These are phyloP conservation scores for Acipenser ruthenus DNA, from an alignment of 2,797 vertebrate species.

Conservation along the genomic window DNA sequence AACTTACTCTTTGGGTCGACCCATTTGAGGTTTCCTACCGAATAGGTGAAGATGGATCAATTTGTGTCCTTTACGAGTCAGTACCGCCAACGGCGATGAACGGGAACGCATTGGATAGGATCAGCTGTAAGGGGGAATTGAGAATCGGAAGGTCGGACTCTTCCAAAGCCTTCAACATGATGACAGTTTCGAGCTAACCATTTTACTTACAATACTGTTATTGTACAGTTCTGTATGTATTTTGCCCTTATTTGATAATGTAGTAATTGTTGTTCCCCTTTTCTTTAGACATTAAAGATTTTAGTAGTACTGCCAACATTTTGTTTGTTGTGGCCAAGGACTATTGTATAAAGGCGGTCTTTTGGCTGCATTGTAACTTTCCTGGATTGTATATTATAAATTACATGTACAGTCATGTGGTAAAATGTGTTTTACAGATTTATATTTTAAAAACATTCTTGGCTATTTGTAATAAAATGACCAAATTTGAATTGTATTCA, in stretches of 20 bases:
- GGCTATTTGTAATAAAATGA: constrained; percentile 52
- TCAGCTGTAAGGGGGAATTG: constrained; percentile 52
- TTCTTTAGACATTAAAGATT: constrained; percentile 29
- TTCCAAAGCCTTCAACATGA: constrained; percentile 51
- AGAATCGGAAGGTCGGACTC: constrained; percentile 44
- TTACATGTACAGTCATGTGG: constrained; percentile 47
- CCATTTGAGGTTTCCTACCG: constrained; percentile 67
- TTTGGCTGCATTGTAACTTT: constrained; percentile 21
- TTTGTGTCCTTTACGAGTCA: constrained; percentile 61
- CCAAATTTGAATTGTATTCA: constrained; percentile 7
- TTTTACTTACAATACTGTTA: constrained; percentile 10
- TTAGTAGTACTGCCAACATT: constrained; percentile 40
- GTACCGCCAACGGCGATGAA: constrained; percentile 26
- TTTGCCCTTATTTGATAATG: constrained; percentile 25
- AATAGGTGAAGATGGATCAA: constrained; percentile 64
- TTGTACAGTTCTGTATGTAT: constrained; percentile 34
- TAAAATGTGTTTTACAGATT: constrained; percentile 47
- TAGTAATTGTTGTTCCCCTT: constrained; percentile 30
- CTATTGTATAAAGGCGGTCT: constrained; percentile 31
- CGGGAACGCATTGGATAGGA: constrained; percentile 34
- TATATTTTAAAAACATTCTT: constrained; percentile 51
- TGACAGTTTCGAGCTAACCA: constrained; percentile 55
- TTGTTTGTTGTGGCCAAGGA: constrained; percentile 38
- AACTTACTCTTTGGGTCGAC: constrained; percentile 65
- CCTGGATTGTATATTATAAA: constrained; percentile 49